Conservation (phyloP, 2,888 invertebrate genomes). For the Tridacna crocea region DNA sequence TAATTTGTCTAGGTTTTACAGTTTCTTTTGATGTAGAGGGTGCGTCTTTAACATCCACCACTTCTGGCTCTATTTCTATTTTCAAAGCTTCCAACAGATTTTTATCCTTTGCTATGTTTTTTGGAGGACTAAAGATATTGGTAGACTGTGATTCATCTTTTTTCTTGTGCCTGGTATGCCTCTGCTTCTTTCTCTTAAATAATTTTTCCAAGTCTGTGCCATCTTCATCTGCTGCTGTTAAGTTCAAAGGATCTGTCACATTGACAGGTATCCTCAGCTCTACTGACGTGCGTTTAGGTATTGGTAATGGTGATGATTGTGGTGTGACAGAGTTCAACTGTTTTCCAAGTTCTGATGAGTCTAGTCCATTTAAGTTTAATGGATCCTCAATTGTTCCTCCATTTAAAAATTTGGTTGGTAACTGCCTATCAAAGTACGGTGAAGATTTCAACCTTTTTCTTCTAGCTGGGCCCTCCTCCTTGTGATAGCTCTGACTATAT, state of each 20-base stretch:
- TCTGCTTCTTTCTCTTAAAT: conserved; percentile 66
- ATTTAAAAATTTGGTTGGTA: conserved; percentile 96
- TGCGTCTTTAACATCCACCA: conserved; percentile 15
- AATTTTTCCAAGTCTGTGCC: conserved; percentile 69
- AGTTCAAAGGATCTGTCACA: conserved; percentile 95
- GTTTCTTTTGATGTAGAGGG: conserved; percentile 47
- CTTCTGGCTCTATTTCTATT: conserved; percentile 68
- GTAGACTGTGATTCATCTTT: conserved; percentile 45
- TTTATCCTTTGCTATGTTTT: conserved; percentile 64
- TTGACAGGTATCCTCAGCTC: conserved; percentile 97
- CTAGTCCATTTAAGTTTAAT: conserved; percentile 95
- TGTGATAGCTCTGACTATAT: conserved; percentile 50
- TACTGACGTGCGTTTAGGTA: conserved; percentile 91
- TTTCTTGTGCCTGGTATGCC: conserved; percentile 67
- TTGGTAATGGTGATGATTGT: conserved; percentile 94
- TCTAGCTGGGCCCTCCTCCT: conserved; percentile 42
- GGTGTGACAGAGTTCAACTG: conserved; percentile 93
- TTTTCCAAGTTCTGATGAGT: conserved; percentile 83
- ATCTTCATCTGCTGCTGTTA: conserved; percentile 85
- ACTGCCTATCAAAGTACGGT: conserved; percentile 86
- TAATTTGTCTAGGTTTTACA: conserved; percentile 41
- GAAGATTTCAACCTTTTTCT: conserved; percentile 64
- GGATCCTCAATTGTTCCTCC: conserved; percentile 98
- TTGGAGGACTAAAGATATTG: conserved; percentile 44
- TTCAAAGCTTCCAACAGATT: conserved; percentile 72